Conservation (phyloP, 2,888 invertebrate genomes). For the Anorthoa munda region DNA sequence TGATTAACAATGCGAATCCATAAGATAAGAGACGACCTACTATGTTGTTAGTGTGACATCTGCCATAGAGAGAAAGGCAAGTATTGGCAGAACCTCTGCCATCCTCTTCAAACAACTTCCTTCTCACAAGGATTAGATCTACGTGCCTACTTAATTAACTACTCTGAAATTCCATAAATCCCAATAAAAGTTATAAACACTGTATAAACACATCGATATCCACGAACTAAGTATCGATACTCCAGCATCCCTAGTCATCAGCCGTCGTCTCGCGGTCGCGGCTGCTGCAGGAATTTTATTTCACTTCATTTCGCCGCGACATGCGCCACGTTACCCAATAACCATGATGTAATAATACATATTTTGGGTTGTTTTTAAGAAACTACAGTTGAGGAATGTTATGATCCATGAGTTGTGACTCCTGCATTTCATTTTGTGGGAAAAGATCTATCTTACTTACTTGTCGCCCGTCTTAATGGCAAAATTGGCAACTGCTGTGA, state of each 20-base stretch:
- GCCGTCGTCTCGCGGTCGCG: constrained; percentile 40
- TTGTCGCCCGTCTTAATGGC: not conserved
- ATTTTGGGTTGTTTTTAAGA: constrained; percentile 45
- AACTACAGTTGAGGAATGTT: constrained; percentile 19
- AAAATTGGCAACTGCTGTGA: not conserved
- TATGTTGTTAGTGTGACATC: too few relatives aligned
- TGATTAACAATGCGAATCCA: too few relatives aligned
- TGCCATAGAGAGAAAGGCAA: too few relatives aligned
- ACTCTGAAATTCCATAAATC: too few relatives aligned
- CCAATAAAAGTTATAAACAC: too few relatives aligned
- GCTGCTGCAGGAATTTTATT: constrained; percentile 58
- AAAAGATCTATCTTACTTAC: not conserved
- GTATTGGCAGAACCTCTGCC: too few relatives aligned
- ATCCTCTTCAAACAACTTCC: too few relatives aligned
- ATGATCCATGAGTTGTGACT: constrained; percentile 6
- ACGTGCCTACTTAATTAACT: too few relatives aligned
- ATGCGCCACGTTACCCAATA: constrained; percentile 35
- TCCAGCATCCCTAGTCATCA: constrained; percentile 22
- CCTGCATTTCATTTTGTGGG: not conserved
- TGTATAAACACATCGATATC: not conserved
- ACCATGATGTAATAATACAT: constrained; percentile 52
- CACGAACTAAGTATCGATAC: not conserved
- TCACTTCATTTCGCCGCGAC: constrained; percentile 58
- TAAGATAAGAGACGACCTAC: not conserved
- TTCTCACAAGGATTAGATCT: too few relatives aligned